A percentile compares a stretch with the other conserved stretches of the same genome.
Conservation (phyloP, 2,797 vertebrate species). For the Squalus acanthias region DNA sequence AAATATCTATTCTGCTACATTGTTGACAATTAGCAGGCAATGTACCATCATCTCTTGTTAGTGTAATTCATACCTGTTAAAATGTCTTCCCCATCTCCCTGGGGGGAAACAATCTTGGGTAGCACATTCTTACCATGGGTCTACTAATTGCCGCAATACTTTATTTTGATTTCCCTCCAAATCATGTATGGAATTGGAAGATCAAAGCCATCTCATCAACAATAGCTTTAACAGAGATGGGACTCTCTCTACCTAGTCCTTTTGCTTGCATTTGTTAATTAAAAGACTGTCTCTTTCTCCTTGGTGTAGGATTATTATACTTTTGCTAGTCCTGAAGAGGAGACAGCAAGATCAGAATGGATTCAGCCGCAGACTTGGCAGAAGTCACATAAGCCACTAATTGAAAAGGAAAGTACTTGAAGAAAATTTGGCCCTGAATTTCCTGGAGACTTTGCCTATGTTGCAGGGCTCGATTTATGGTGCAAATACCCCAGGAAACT, state of each 20-base stretch:
- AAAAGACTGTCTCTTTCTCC: neutral
- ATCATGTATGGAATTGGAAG: neutral
- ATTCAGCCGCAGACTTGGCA: neutral
- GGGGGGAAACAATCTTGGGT: neutral
- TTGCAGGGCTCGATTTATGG: neutral
- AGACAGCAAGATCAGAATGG: neutral
- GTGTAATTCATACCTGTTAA: conserved; percentile 26
- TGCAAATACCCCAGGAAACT: neutral
- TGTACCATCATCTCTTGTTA: neutral
- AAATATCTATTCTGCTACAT: conserved; percentile 31
- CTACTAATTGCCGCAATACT: neutral
- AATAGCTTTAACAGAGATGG: neutral
- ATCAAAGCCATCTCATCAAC: neutral
- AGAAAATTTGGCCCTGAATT: neutral
- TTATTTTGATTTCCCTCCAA: neutral
- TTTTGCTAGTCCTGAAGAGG: neutral
- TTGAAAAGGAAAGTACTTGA: neutral
- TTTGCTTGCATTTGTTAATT: neutral
- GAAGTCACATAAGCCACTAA: neutral
- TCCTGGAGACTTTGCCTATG: neutral
- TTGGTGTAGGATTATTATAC: neutral
- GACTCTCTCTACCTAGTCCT: neutral
- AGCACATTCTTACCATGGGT: neutral
- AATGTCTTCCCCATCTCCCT: neutral
- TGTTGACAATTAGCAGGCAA: neutral